Evolutionary conservation across 2,113 vertebrate genomes (phyloP), one percentile per base, ranked within the genome.

Genomic region (Carassius auratus): DNA sequence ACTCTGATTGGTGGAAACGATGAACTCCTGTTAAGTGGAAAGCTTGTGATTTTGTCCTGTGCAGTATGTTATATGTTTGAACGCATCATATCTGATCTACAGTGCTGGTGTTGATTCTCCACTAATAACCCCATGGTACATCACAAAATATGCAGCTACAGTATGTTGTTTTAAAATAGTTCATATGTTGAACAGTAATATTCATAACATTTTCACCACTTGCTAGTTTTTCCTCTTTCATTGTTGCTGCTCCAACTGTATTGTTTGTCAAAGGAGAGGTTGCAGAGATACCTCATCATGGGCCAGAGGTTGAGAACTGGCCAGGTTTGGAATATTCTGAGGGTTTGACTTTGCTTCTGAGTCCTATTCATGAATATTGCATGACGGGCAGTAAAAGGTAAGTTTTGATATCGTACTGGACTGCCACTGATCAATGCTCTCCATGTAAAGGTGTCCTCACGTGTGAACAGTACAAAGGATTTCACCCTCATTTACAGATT

Each of bases 221-320:
- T 69, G 42, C 42, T 45, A 33, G 62, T 13, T 80, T 83, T 85
- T 74, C 83, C 80, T 79, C 83, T 48, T 89, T 83, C 85, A 75
- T 86, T 71, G 78, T 76, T 61, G 80, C 87, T 73, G 13, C 86
- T 52, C 8, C 42, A 36, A 4, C 59, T 19, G n/a, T 81, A 48
- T 55, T 82, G 30, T 55, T 50, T 69, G 80, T 64, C 80, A 69
- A 69, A 33, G 26, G 14, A 69, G 62, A 30, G 23, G 17, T 5
- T 50, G 48, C 80, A 55, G 80, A 69, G 15, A 66, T 36, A 73
- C 81, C 50, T 83, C 68, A 59, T 83, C 66, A 73, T 73, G 81
- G 50, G 64, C 68, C 81, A 73, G 14, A 83, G 19, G 26, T 73
- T 59, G 17, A 71, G 62, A 73, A 48, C 66, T 83, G 48, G 66